phyloP scores from a whole-genome alignment of 2,888 invertebrate genomes.

The Drosophila leonis region DNA sequence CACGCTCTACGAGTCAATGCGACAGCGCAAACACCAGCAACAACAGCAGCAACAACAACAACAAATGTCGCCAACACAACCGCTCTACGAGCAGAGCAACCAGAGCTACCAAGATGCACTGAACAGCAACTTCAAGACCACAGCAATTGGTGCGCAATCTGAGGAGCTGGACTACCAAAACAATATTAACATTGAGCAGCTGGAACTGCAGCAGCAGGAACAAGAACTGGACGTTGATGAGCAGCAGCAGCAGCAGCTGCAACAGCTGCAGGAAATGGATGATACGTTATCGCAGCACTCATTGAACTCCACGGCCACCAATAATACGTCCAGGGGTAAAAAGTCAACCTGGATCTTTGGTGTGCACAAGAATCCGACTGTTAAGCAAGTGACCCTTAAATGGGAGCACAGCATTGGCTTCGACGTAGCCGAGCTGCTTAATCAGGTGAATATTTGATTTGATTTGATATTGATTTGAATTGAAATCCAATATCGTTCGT shows the following conservation, averaged over 20 bases:
- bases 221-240: slow-evolving; percentile 35
- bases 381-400: slow-evolving; percentile 83
- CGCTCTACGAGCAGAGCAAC: slow-evolving; percentile 42
- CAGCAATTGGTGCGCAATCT: slow-evolving; percentile 63
- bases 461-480: background rate
- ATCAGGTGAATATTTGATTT: slow-evolving; percentile 67
- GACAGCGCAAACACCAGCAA: slow-evolving; percentile 75
- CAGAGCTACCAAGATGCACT: slow-evolving; percentile 63
- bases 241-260: slow-evolving; percentile 21
- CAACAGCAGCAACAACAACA: slow-evolving; percentile 53
- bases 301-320: slow-evolving; percentile 65
- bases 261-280: slow-evolving; percentile 46
- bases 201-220: slow-evolving; percentile 28
- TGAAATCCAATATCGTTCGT: background rate
- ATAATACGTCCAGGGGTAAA: slow-evolving; percentile 58
- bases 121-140: slow-evolving; percentile 74
- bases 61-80: slow-evolving; percentile 17
- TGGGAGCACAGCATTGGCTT: slow-evolving; percentile 82
- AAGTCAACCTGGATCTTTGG: slow-evolving; percentile 84
- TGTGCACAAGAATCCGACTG: slow-evolving; percentile 84
- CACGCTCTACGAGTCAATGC: slow-evolving; percentile 82
- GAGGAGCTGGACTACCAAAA: slow-evolving; percentile 70
- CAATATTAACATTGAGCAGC: slow-evolving; percentile 54
- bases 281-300: slow-evolving; percentile 63
- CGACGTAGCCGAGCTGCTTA: slow-evolving; percentile 78